A percentile compares a stretch with the other conserved stretches of the same genome.
Evolutionary conservation across 2,113 vertebrate species (phyloP).

Genomic region (Lagopus muta): DNA sequence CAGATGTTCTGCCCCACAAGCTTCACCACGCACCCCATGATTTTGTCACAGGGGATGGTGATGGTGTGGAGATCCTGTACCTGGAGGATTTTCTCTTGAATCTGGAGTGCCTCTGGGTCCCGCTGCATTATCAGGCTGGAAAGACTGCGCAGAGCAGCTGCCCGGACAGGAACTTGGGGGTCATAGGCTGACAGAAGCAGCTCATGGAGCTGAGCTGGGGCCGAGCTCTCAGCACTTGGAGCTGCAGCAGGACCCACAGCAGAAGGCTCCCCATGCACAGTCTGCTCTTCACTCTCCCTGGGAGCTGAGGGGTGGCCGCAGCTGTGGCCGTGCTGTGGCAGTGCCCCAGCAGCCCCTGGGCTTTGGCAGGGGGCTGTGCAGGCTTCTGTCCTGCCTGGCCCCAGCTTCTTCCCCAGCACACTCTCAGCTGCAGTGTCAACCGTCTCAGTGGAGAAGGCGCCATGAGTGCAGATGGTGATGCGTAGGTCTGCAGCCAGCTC

Average conservation of each 20-base stretch:
- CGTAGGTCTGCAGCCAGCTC: conserved; percentile 88
- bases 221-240: fast-evolving
- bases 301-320: background rate
- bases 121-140: conserved; percentile 74
- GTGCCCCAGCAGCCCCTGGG: fast-evolving
- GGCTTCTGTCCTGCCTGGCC: background rate
- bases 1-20: background rate
- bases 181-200: conserved; percentile 85
- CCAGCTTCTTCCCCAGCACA: conserved; percentile 10
- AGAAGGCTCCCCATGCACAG: fast-evolving
- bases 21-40: background rate
- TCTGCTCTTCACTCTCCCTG: background rate
- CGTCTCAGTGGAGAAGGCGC: conserved; percentile 76
- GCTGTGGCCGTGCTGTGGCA: fast-evolving
- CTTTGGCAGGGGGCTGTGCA: background rate
- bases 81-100: conserved; percentile 84
- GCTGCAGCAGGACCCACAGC: fast-evolving
- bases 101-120: conserved; percentile 68
- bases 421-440: conserved; percentile 37
- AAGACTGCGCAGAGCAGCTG: conserved; percentile 84
- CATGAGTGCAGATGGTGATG: conserved; percentile 87
- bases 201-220: conserved; percentile 49
- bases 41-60: background rate
- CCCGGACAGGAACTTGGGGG: conserved; percentile 84
- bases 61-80: conserved; percentile 60